Evolutionary conservation across 2,113 vertebrate species (phyloP).

Genomic region (Paralichthys olivaceus): DNA sequence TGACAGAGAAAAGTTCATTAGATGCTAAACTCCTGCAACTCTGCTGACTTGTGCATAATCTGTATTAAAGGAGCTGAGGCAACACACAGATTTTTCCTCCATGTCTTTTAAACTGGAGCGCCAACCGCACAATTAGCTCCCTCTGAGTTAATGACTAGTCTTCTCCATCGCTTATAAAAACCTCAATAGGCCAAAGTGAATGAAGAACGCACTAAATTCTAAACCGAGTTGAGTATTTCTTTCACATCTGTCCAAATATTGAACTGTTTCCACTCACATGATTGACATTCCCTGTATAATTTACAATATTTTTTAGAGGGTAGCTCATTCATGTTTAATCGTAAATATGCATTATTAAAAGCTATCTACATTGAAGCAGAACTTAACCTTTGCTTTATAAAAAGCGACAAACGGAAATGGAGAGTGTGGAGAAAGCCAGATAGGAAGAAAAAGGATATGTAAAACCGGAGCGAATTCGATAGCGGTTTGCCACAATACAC

Average conservation of each 20-base stretch:
- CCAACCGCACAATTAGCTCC: slow-evolving; percentile 53
- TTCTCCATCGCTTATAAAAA: slow-evolving; percentile 37
- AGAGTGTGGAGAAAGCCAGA: slow-evolving; percentile 43
- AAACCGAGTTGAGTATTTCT: slow-evolving; percentile 1
- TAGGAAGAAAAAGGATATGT: slow-evolving; percentile 42
- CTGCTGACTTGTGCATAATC: slow-evolving; percentile 18
- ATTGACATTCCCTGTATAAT: slow-evolving; percentile 52
- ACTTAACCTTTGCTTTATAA: slow-evolving; percentile 55
- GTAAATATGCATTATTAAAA: slow-evolving; percentile 59
- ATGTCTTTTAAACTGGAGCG: slow-evolving; percentile 33
- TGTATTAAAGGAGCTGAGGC: slow-evolving; percentile 11
- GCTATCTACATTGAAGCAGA: slow-evolving; percentile 46
- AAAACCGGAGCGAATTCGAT: slow-evolving; percentile 55
- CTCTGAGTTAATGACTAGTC: slow-evolving; percentile 52
- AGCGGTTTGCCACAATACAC: slow-evolving; percentile 69
- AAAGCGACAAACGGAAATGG: slow-evolving; percentile 40
- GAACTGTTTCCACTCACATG: slow-evolving; percentile 31
- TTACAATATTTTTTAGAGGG: slow-evolving; percentile 50
- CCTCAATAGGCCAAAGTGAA: slow-evolving; percentile 25
- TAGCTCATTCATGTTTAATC: slow-evolving; percentile 58
- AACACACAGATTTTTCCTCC: slow-evolving; percentile 10
- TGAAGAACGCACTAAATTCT: slow-evolving; percentile 5
- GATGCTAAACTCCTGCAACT: slow-evolving; percentile 3
- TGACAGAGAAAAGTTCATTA: slow-evolving; percentile 1
- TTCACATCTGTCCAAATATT: slow-evolving; percentile 46